A percentile compares a stretch with the other conserved stretches of the same genome.
phyloP scores from a whole-genome alignment of 2,113 vertebrate species.

The Empidonax alnorum region DNA sequence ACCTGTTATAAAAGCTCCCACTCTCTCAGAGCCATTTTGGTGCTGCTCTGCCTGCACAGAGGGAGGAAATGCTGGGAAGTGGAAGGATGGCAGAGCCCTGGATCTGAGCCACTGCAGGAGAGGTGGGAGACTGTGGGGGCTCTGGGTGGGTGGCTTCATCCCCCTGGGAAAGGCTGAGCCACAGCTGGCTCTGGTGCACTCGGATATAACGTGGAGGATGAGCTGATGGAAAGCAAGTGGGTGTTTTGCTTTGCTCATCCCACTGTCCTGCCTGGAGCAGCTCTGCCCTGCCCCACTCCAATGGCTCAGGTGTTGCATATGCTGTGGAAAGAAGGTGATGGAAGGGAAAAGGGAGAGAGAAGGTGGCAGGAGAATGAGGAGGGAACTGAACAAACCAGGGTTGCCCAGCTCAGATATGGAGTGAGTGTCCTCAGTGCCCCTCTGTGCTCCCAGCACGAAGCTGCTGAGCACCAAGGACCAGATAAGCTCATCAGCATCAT shows the following conservation, averaged over 20 bases:
- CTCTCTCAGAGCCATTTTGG: accelerated
- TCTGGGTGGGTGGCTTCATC: no score
- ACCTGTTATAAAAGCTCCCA: background rate
- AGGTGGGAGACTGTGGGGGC: accelerated
- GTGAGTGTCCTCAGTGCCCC: background rate
- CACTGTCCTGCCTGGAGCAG: background rate
- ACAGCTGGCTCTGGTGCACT: background rate
- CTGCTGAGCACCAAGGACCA: background rate
- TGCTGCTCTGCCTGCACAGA: accelerated
- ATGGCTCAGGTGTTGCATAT: accelerated
- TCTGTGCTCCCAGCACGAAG: background rate
- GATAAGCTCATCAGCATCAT: accelerated
- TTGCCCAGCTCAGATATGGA: background rate
- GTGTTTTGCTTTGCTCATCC: background rate
- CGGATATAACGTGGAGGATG: accelerated
- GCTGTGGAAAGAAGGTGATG: background rate
- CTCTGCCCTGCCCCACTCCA: background rate
- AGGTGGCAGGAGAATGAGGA: background rate
- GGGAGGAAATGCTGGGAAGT: accelerated
- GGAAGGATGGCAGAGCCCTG: background rate
- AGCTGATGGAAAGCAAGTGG: background rate
- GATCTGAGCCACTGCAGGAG: accelerated
- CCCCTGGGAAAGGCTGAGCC: background rate
- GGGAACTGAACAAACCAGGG: background rate
- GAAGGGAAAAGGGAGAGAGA: background rate